These are phyloP conservation scores for Pangasianodon hypophthalmus DNA, from an alignment of 2,113 vertebrate species.

Conservation along the genomic window DNA sequence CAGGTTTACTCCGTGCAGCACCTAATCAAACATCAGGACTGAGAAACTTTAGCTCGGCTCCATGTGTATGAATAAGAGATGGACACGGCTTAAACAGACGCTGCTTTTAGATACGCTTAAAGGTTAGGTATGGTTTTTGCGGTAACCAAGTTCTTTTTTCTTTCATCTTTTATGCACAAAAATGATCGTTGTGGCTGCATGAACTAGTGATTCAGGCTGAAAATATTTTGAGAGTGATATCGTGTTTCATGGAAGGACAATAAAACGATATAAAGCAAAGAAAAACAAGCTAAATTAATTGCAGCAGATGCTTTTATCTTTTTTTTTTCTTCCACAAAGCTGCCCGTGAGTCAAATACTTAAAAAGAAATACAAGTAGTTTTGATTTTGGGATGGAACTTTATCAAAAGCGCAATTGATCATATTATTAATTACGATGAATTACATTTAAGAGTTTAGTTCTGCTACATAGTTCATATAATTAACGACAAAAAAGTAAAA, in stretches of 20 bases:
- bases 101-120: not conserved
- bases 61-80: slow-evolving; percentile 48
- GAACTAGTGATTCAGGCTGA: not conserved
- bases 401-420: not conserved
- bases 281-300: not conserved
- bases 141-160: not conserved
- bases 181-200: not conserved
- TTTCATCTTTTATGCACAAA: slow-evolving; percentile 10
- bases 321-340: not conserved
- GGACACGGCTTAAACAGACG: slow-evolving; percentile 2
- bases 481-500: not conserved
- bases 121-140: not conserved
- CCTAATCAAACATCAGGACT: slow-evolving; percentile 40
- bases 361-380: not conserved
- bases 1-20: slow-evolving; percentile 42
- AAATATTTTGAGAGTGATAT: not conserved
- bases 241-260: not conserved
- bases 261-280: not conserved
- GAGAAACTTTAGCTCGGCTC: slow-evolving; percentile 53
- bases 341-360: not conserved
- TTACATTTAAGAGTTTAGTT: not conserved
- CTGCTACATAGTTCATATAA: not conserved
- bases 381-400: not conserved
- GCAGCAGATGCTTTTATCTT: slow-evolving; percentile 6
- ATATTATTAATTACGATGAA: not conserved